These are phyloP conservation scores for Catalaphyllia jardinei DNA, from an alignment of 64 coral and sea anemone species.

Conservation along the genomic window DNA sequence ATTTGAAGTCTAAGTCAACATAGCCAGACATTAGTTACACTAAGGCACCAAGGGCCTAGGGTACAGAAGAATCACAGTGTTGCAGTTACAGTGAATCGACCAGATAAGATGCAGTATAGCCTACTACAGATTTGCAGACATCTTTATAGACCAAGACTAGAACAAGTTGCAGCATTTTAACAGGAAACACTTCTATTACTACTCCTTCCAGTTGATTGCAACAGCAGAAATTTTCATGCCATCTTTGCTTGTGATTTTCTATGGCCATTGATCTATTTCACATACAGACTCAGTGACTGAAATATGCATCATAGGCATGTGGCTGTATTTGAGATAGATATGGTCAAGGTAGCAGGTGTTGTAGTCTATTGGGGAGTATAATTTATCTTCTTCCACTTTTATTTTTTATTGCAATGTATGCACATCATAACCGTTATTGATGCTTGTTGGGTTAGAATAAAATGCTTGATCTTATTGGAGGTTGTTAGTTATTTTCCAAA, in stretches of 20 bases:
- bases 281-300: neutral
- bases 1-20: constrained; percentile 52
- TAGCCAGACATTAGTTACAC: constrained; percentile 47
- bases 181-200: neutral
- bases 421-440: constrained; percentile 3
- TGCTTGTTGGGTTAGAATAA: constrained; percentile 30
- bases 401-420: constrained; percentile 8
- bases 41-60: constrained; percentile 28
- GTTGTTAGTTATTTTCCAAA: too few species aligned
- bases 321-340: neutral
- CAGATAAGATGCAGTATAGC: constrained; percentile 46
- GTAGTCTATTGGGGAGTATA: too few species aligned
- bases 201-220: neutral
- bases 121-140: constrained; percentile 20
- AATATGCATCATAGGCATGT: neutral
- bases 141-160: constrained; percentile 1
- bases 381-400: neutral
- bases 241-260: neutral
- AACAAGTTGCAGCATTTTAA: constrained; percentile 12
- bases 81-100: constrained; percentile 32
- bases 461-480: constrained; percentile 1
- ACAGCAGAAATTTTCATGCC: neutral
- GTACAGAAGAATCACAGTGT: constrained; percentile 13
- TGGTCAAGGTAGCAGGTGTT: too few species aligned
- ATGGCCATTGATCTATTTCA: neutral